Percentiles rank a stretch among this genome's conserved stretches.
Conservation (phyloP, 2,888 invertebrate species). For the Eulithis prunata region DNA sequence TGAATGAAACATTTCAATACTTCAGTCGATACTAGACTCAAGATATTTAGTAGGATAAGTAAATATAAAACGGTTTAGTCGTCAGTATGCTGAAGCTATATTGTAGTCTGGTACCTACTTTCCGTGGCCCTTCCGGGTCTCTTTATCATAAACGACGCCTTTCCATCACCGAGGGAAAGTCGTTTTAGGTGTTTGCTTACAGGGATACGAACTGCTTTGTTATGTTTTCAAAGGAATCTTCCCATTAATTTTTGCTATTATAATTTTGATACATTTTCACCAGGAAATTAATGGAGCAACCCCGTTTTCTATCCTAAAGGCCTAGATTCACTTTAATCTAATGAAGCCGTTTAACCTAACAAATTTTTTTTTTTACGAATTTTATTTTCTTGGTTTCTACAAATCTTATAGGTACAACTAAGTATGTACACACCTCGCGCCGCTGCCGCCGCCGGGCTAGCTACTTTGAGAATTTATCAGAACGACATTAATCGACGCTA, state of each 20-base stretch:
- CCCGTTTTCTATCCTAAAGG: not conserved
- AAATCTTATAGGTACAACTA: too few species aligned
- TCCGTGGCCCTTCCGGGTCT: slow-evolving; percentile 13
- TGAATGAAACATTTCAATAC: too few species aligned
- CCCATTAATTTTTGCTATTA: slow-evolving; percentile 11
- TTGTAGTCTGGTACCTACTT: slow-evolving; percentile 3
- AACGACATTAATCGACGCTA: too few species aligned
- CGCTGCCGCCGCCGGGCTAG: too few species aligned
- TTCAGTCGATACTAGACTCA: too few species aligned
- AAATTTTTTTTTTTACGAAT: too few species aligned
- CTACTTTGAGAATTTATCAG: too few species aligned
- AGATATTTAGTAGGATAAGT: too few species aligned
- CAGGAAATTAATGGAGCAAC: not conserved
- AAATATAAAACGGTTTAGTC: slow-evolving; percentile 1
- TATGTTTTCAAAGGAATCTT: slow-evolving; percentile 11
- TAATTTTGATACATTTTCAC: slow-evolving; percentile 4
- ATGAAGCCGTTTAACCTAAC: too few species aligned
- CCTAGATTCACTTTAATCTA: not conserved
- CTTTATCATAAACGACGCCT: slow-evolving; percentile 22
- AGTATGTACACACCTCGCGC: too few species aligned
- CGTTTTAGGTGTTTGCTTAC: slow-evolving; percentile 26
- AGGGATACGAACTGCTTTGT: slow-evolving; percentile 19
- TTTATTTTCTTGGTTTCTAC: too few species aligned
- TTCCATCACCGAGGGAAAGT: slow-evolving; percentile 19
- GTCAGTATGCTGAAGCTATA: not conserved